A percentile compares a stretch with the other conserved stretches of the same genome.
These are phyloP conservation scores for Lordiphosa clarofinis DNA, from an alignment of 1,140 invertebrate species.

Conservation along the genomic window DNA sequence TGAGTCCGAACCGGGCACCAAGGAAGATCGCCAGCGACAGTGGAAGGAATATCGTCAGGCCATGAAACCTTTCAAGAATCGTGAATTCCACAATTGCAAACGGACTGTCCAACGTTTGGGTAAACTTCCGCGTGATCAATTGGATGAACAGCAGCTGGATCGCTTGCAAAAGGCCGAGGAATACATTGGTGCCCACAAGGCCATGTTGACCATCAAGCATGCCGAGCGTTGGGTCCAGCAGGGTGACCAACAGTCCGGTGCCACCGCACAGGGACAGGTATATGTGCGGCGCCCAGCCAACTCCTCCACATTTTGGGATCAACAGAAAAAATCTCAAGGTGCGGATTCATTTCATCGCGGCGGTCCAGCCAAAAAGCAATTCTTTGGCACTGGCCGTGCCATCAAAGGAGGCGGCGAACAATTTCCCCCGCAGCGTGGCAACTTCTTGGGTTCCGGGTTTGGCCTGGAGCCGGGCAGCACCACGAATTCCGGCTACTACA, in stretches of 20 bases:
- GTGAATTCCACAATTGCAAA: conserved; percentile 69
- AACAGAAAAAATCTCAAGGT: conserved; percentile 16
- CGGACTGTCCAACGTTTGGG: conserved; percentile 65
- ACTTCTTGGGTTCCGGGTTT: not conserved
- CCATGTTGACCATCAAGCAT: conserved; percentile 64
- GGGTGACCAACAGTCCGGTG: conserved; percentile 6
- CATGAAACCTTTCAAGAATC: conserved; percentile 75
- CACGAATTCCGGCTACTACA: conserved; percentile 30
- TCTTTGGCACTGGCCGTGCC: conserved; percentile 50
- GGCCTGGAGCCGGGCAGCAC: conserved; percentile 1
- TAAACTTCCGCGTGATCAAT: conserved; percentile 50
- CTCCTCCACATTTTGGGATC: conserved; percentile 28
- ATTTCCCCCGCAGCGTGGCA: conserved; percentile 5
- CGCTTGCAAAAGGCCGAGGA: conserved; percentile 60
- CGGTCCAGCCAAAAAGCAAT: conserved; percentile 19
- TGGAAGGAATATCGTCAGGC: conserved; percentile 70
- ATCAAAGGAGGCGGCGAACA: conserved; percentile 48
- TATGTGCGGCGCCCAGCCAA: conserved; percentile 38
- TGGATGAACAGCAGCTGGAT: conserved; percentile 58
- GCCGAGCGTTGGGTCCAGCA: conserved; percentile 67
- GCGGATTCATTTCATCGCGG: conserved; percentile 11
- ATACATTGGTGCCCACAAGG: conserved; percentile 63
- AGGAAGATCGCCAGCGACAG: conserved; percentile 60
- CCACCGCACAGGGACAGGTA: conserved; percentile 28
- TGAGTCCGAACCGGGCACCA: conserved; percentile 51